Conservation (phyloP, 2,888 invertebrate genomes). For the Onchidella celtica region DNA sequence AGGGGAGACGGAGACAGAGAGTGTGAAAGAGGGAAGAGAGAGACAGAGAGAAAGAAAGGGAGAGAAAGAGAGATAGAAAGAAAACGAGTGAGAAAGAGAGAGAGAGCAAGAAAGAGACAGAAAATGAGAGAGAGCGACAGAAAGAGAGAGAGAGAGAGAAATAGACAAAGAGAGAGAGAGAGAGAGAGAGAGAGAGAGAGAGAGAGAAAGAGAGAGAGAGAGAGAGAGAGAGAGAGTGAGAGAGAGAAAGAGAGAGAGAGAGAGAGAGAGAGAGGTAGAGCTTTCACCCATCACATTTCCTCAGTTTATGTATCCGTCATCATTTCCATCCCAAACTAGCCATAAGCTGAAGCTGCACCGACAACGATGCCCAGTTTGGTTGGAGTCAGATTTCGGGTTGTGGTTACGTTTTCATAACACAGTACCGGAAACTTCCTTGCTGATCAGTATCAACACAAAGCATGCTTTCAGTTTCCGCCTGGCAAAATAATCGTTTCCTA, state of each 20-base stretch:
- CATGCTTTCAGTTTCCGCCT: too few relatives aligned
- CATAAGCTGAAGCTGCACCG: too few relatives aligned
- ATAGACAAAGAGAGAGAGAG: background rate
- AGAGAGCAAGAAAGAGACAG: conserved; percentile 1
- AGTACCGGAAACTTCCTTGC: too few relatives aligned
- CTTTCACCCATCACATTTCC: too few relatives aligned
- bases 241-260: background rate
- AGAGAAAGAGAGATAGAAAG: background rate
- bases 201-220: background rate
- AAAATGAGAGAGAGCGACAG: background rate
- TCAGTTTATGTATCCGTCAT: too few relatives aligned
- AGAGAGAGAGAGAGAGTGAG: background rate
- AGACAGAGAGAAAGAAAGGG: background rate
- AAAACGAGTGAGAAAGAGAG: conserved; percentile 2
- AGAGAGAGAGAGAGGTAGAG: conserved; percentile 1
- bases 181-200: background rate
- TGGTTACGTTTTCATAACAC: too few relatives aligned
- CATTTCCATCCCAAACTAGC: too few relatives aligned
- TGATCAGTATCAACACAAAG: too few relatives aligned
- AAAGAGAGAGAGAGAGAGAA: background rate
- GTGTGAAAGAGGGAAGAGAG: background rate
- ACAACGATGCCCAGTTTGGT: too few relatives aligned
- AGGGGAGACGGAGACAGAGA: background rate
- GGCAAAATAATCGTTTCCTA: too few relatives aligned
- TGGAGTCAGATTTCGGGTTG: too few relatives aligned